Percentiles rank a stretch among this genome's conserved stretches.
phyloP scores from a whole-genome alignment of 1,140 invertebrate species.

The Caenorhabditis latens region DNA sequence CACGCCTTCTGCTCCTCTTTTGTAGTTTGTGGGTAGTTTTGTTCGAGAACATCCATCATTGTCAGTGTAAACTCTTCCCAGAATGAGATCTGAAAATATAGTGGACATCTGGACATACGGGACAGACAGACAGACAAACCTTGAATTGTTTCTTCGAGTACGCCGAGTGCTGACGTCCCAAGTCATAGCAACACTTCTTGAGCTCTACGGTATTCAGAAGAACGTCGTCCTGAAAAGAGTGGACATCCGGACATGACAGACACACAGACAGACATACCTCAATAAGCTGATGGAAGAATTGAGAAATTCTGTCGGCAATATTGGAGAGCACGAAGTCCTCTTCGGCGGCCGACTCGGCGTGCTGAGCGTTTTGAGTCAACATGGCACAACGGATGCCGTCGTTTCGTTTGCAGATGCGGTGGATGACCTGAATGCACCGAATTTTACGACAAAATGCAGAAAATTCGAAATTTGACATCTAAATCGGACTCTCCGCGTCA shows the following conservation, averaged over 20 bases:
- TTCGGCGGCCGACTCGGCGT: constrained; percentile 17
- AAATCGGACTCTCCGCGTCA: neutral
- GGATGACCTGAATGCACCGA: constrained; percentile 21
- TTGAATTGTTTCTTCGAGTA: constrained; percentile 41
- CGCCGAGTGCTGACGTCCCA: constrained; percentile 9
- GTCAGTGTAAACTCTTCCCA: constrained; percentile 51
- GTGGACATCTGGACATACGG: no score
- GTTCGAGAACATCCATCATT: constrained; percentile 41
- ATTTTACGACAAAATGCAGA: no score
- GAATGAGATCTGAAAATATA: constrained; percentile 5
- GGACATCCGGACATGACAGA: neutral
- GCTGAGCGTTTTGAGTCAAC: constrained; percentile 23
- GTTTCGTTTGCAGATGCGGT: constrained; percentile 10
- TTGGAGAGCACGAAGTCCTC: constrained; percentile 37
- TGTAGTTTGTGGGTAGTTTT: constrained; percentile 45
- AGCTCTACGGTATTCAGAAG: neutral
- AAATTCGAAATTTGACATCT: neutral
- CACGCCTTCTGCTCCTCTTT: constrained; percentile 46
- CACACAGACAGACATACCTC: neutral
- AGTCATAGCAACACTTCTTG: constrained; percentile 16
- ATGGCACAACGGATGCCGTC: constrained; percentile 18
- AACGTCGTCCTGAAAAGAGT: constrained; percentile 5
- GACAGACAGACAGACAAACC: neutral
- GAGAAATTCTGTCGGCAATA: neutral
- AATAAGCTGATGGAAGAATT: constrained; percentile 33